Evolutionary conservation across 2,113 vertebrate genomes (phyloP).

Genomic region (Morone saxatilis): DNA sequence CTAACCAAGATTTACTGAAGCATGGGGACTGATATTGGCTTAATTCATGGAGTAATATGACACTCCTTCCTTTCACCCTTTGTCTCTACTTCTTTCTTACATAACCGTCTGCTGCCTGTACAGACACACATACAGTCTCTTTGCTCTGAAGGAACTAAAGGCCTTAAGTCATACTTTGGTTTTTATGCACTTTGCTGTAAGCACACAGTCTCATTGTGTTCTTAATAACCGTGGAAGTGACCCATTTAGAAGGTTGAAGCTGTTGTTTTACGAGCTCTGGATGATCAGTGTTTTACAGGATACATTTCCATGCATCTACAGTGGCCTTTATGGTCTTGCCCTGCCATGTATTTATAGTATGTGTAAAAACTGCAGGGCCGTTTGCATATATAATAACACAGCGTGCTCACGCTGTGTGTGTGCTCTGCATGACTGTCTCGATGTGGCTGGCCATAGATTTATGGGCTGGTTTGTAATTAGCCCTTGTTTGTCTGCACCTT

Average conservation of each 20-base stretch:
- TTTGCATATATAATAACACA: constrained; percentile 71
- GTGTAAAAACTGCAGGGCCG: constrained; percentile 55
- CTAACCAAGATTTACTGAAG: constrained; percentile 51
- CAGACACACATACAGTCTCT: constrained; percentile 5
- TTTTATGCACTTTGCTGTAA: background rate
- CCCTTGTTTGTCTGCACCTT: constrained; percentile 69
- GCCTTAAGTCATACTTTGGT: constrained; percentile 22
- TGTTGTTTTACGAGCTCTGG: constrained; percentile 43
- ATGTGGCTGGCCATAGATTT: constrained; percentile 54
- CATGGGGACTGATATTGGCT: constrained; percentile 52
- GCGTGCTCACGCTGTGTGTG: constrained; percentile 21
- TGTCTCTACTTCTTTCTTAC: constrained; percentile 38
- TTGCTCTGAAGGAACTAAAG: background rate
- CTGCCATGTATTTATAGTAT: constrained; percentile 67
- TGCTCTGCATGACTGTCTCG: constrained; percentile 36
- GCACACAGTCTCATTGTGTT: constrained; percentile 1
- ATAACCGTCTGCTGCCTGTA: constrained; percentile 29
- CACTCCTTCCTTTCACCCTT: constrained; percentile 21
- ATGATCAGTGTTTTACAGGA: constrained; percentile 34
- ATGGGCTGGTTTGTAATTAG: constrained; percentile 54
- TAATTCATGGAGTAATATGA: constrained; percentile 55
- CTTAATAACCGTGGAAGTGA: constrained; percentile 35
- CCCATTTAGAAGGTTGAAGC: constrained; percentile 15
- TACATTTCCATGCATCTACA: constrained; percentile 18
- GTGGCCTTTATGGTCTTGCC: constrained; percentile 29